Evolutionary conservation across 1,140 invertebrate genomes (phyloP).

Genomic region (Trichonephila clavipes): DNA sequence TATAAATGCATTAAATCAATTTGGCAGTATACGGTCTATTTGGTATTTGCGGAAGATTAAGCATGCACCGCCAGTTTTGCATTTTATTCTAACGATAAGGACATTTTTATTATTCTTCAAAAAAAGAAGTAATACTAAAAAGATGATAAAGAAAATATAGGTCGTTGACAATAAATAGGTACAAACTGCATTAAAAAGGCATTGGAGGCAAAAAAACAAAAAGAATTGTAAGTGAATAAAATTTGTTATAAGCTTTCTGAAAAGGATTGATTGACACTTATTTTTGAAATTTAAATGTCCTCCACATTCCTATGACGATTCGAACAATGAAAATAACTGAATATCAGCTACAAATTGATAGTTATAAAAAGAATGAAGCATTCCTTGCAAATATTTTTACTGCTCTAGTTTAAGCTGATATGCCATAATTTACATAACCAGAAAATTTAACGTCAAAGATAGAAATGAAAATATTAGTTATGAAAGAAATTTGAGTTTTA

Average conservation of each 20-base stretch:
- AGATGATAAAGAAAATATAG: conserved; percentile 15
- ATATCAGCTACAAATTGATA: no score
- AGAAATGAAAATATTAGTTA: no score
- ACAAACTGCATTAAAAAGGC: background rate
- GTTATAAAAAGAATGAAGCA: no score
- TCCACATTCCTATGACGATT: no score
- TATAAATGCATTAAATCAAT: background rate
- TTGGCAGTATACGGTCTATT: conserved; percentile 1
- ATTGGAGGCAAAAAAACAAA: background rate
- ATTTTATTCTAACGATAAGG: background rate
- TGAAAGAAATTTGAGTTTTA: no score
- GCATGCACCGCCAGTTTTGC: background rate
- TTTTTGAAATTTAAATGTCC: no score
- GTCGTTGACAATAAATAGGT: background rate
- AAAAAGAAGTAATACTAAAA: background rate
- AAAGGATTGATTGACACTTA: background rate
- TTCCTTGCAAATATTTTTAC: no score
- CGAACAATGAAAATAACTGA: no score
- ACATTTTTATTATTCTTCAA: background rate
- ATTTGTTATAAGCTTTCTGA: background rate
- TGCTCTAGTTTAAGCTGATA: no score
- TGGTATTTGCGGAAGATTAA: conserved; percentile 1
- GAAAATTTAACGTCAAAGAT: no score
- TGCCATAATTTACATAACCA: no score
- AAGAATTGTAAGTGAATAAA: background rate